These are phyloP conservation scores for Athalia cordata DNA, from an alignment of 2,888 invertebrate species.

Conservation along the genomic window DNA sequence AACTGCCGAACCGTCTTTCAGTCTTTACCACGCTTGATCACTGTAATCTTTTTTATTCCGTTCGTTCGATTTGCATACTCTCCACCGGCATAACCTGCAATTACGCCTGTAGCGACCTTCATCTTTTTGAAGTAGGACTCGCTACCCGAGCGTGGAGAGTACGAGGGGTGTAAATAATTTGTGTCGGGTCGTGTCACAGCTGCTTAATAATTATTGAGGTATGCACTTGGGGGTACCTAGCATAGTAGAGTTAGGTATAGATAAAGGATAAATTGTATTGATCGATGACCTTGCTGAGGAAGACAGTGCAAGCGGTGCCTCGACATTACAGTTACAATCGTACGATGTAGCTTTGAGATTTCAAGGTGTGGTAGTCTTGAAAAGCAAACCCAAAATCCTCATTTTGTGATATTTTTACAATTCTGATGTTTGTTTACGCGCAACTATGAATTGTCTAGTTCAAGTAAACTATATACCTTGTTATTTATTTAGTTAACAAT, in stretches of 20 bases:
- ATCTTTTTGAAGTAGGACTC: no score
- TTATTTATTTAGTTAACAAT: conserved; percentile 73
- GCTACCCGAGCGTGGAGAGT: neutral
- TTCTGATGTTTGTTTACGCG: conserved; percentile 37
- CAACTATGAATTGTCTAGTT: conserved; percentile 47
- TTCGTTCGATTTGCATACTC: no score
- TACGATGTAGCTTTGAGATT: neutral
- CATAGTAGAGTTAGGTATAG: neutral
- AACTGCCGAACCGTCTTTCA: no score
- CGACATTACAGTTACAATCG: neutral
- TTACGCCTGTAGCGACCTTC: no score
- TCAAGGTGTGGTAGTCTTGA: neutral
- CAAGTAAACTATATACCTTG: conserved; percentile 62
- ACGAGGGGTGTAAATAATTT: neutral
- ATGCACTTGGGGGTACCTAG: conserved; percentile 9
- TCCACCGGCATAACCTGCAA: no score
- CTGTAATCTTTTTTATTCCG: no score
- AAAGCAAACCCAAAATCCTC: conserved; percentile 14
- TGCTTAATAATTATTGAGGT: conserved; percentile 3
- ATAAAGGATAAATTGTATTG: neutral
- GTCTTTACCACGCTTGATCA: no score
- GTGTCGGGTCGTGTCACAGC: neutral
- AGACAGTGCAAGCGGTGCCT: neutral
- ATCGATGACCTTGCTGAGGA: conserved; percentile 15
- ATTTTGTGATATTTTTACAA: conserved; percentile 45